Conservation (phyloP, 2,888 invertebrate species). For the Halictus quadricinctus region DNA sequence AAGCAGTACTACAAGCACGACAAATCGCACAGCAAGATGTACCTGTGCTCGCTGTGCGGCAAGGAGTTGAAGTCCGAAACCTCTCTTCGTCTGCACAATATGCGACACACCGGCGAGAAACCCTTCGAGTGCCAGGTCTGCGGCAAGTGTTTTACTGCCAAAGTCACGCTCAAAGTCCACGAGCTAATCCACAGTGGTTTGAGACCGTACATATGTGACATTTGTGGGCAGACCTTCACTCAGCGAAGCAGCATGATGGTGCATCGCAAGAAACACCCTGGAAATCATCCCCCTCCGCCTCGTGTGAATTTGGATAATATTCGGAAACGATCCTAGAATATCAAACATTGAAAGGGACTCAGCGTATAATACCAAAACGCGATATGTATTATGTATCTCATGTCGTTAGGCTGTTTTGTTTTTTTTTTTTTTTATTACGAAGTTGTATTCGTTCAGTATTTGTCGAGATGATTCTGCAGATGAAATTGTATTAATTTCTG, state of each 20-base stretch:
- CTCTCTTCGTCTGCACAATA: conserved; percentile 64
- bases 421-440: background rate
- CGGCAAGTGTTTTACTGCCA: conserved; percentile 64
- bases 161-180: conserved; percentile 69
- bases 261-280: conserved; percentile 66
- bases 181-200: conserved; percentile 69
- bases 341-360: background rate
- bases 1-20: background rate
- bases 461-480: background rate
- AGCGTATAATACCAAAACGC: background rate
- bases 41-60: conserved; percentile 55
- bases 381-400: background rate
- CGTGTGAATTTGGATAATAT: background rate
- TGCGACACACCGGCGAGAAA: conserved; percentile 67
- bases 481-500: background rate
- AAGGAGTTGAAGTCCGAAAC: conserved; percentile 52
- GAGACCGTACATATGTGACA: conserved; percentile 73
- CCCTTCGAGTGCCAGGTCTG: conserved; percentile 75
- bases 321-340: background rate
- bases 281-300: conserved; percentile 52
- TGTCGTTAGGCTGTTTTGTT: background rate
- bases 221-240: conserved; percentile 71
- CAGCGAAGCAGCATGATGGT: conserved; percentile 69
- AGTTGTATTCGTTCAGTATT: background rate
- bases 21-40: background rate